phyloP scores from a whole-genome alignment of 2,888 invertebrate species.

The Xanthorhoe designata region DNA sequence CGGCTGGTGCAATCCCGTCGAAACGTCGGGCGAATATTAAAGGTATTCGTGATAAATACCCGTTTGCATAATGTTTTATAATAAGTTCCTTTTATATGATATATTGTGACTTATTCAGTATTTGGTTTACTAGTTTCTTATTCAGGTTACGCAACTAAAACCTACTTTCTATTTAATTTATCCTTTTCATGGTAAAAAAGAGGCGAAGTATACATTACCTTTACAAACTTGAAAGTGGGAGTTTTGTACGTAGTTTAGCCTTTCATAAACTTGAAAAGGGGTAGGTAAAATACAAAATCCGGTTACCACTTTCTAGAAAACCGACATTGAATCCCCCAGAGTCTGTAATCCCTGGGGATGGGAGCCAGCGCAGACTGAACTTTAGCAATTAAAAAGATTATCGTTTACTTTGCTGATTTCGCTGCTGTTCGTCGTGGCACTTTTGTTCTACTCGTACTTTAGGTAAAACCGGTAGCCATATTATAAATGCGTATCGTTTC shows the following conservation, averaged over 20 bases:
- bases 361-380: background rate
- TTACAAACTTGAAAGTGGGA: background rate
- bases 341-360: background rate
- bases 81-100: too few relatives aligned
- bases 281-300: background rate
- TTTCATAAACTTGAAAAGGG: background rate
- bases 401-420: background rate
- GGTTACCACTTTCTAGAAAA: background rate
- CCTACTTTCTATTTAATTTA: too few relatives aligned
- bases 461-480: background rate
- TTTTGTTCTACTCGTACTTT: background rate
- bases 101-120: too few relatives aligned
- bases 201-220: background rate
- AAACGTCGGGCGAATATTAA: too few relatives aligned
- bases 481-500: too few relatives aligned
- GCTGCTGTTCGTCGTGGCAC: background rate
- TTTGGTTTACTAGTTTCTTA: too few relatives aligned
- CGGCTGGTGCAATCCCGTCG: too few relatives aligned
- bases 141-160: background rate
- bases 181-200: background rate
- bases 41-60: too few relatives aligned
- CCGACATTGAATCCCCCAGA: constrained; percentile 1
- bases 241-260: background rate
- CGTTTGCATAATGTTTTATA: too few relatives aligned
- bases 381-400: constrained; percentile 13